Evolutionary conservation across 2,113 vertebrate genomes (phyloP), one percentile per base, ranked within the genome.

Genomic region (Sinocyclocheilus rhinocerous): DNA sequence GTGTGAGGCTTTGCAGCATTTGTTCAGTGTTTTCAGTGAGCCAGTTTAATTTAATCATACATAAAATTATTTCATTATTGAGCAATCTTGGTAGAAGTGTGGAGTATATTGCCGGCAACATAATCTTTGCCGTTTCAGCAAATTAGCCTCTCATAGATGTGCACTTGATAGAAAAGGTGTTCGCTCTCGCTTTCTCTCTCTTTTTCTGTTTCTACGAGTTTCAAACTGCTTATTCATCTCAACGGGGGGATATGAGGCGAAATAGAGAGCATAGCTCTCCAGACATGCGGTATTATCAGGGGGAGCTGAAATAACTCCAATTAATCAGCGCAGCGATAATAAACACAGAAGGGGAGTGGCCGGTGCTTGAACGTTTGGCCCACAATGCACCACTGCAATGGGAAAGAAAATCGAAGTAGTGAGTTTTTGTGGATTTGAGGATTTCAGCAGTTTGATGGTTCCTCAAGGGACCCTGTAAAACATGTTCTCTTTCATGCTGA

Each of bases 321-420:
- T 95, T 95, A 95, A 95, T 95, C 93, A 93, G 92, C 85, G 87
- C 89, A 92, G 91, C 92, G 92, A 94, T 95, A 94, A 94, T 94
- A 93, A 95, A 93, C 92, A 93, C 88, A 91, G 88, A 92, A 93
- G 92, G 93, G 94, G 92, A 93, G 91, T 91, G 87, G 88, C 88
- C 85, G 76, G 89, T 88, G 89, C 87, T 69, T 91, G 89, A 87
- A 92, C 82, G 80, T 76, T 75, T 89, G 89, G 92, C 75, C 76
- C 81, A 45, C 26, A 63, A 94, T 91, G 87, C 89, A 91, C 89
- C 87, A 89, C 86, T 89, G 84, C 67, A 50, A 77, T 84, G 83
- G 70, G 76, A 69, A 87, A 83, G 7, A 59, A 84, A 52, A 3
- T 83, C 82, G 87, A 87, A 90, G 86, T 88, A 92, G 26, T 33